Percentiles rank a stretch among this genome's conserved stretches.
phyloP scores from a whole-genome alignment of 2,797 vertebrate species.

The Sebastes melanostomus region DNA sequence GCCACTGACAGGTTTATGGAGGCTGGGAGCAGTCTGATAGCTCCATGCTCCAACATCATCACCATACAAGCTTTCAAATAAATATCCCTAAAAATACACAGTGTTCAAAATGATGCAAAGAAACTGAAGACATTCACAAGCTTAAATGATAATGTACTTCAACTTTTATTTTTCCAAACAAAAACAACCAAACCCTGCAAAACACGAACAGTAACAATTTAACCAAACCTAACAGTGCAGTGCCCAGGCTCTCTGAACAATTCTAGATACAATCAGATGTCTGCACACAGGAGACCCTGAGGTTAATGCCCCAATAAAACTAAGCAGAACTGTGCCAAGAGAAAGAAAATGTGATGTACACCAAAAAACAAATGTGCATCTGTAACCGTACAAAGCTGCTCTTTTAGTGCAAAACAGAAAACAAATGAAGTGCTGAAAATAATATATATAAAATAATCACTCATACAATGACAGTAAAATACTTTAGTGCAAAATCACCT shows the following conservation, averaged over 20 bases:
- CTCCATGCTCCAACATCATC: background rate
- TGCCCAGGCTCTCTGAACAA: conserved; percentile 49
- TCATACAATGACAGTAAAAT: conserved; percentile 33
- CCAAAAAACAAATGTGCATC: conserved; percentile 17
- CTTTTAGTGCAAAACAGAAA: background rate
- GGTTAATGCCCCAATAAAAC: background rate
- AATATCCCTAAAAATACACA: background rate
- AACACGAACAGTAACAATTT: conserved; percentile 41
- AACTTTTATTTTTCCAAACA: conserved; percentile 63
- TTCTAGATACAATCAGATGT: conserved; percentile 16
- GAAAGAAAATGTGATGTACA: conserved; percentile 26
- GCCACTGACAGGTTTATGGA: conserved; percentile 6
- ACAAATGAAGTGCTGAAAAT: conserved; percentile 23
- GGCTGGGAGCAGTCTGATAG: conserved; percentile 2
- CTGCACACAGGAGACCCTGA: conserved; percentile 8
- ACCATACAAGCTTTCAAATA: background rate
- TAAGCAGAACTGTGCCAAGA: conserved; percentile 1
- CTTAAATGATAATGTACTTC: conserved; percentile 24
- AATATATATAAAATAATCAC: background rate
- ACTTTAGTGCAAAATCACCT: conserved; percentile 8
- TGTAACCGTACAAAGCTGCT: background rate
- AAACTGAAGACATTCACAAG: background rate
- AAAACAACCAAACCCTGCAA: conserved; percentile 47
- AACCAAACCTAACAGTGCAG: conserved; percentile 45
- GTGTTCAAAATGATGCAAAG: background rate